phyloP scores from a whole-genome alignment of 2,888 invertebrate genomes.

The Loripinus fragilis region DNA sequence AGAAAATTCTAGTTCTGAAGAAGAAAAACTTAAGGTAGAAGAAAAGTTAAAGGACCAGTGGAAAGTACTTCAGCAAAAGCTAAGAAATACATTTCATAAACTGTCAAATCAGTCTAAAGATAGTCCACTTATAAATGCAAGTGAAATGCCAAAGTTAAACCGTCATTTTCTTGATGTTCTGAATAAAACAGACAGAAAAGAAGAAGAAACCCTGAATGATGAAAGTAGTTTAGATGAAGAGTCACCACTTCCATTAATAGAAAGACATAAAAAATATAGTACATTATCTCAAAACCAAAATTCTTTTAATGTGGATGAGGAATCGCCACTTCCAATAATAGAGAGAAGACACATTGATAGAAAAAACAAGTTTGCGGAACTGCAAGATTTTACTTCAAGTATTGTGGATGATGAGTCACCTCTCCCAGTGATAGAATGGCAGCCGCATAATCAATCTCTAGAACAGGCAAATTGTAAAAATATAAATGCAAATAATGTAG shows the following conservation, averaged over 20 bases:
- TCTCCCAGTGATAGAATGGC: neutral
- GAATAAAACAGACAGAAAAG: no score
- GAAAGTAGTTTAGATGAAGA: neutral
- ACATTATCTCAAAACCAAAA: neutral
- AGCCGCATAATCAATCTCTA: no score
- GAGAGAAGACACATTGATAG: neutral
- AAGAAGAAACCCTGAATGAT: no score
- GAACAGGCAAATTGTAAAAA: no score
- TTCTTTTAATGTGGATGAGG: neutral
- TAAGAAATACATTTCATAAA: neutral
- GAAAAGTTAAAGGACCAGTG: no score
- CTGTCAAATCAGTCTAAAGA: neutral
- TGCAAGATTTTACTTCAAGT: no score
- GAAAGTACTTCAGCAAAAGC: no score
- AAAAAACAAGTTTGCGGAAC: neutral
- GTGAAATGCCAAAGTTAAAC: neutral
- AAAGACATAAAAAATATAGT: neutral
- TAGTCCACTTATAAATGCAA: neutral
- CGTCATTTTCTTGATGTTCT: slow-evolving; percentile 9
- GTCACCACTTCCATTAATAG: neutral
- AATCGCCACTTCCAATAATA: neutral
- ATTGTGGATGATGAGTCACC: neutral
- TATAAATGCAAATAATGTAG: no score
- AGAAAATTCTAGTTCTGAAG: neutral
- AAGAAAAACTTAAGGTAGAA: no score